Base-by-base conservation (phyloP, 2,797 vertebrate species). In the Coregonus suidteri region DNA sequence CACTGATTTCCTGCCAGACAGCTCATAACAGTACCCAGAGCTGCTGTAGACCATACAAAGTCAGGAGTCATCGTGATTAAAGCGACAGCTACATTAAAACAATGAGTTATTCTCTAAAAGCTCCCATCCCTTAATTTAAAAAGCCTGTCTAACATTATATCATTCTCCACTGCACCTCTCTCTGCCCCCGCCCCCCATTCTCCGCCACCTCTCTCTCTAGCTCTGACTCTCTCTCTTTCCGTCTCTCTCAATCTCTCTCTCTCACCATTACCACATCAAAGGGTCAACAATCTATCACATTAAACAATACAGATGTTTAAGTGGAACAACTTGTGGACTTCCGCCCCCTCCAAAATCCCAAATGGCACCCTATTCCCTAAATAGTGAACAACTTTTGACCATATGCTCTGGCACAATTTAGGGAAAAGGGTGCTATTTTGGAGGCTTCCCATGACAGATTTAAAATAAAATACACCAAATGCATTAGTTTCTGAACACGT, bases 61-160 rank as follows among this genome's bases (percentile, higher is more conserved):
- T 1, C 73, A 54, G 74, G 71, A 85, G 86, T 89, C 83, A 90
- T 85, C 88, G 88, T 83, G 84, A 91, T 84, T 86, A 90, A 90
- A 86, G 54, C 82, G 86, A 79, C 84, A 75, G 84, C 82, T 86
- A 88, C 91, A 92, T 92, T 91, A 92, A 90, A 91, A 91, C 86
- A 91, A 92, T 91, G 89, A 92, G 51, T 88, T 83, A 82, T 83
- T 88, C 77, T 76, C 71, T 74, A 59, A 59, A 91, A 88, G 88
- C 86, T 82, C 84, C 91, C 90, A 91, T 93, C 91, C 92, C 81
- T 88, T 83, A 90, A 93, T 92, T 92, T 92, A 92, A 91, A 53
- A 47, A 52, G 78, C 76, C 79, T 85, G 81, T 77, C 77, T 81
- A n/a, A 59, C 54, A 78, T 20, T 15, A 20, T 54, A 13, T 25